These are phyloP conservation scores for Neolamprologus sp. DNA, from an alignment of 2,113 vertebrate species.

Conservation along the genomic window DNA sequence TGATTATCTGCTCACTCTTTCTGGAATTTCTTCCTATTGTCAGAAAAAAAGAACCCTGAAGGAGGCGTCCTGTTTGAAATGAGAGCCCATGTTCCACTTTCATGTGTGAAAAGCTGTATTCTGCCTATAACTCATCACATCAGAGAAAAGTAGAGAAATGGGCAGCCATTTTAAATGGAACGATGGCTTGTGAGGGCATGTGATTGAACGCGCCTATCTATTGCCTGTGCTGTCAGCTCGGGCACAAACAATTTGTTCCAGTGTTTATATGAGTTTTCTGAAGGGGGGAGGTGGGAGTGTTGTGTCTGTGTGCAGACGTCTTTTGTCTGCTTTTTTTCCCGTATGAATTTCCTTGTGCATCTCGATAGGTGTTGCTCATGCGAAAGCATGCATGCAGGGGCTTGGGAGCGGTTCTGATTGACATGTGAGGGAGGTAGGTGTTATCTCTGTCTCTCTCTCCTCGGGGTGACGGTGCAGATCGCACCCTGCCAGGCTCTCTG, in stretches of 20 bases:
- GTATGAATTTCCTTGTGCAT: not conserved
- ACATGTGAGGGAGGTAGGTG: slow-evolving; percentile 4
- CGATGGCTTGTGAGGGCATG: slow-evolving; percentile 5
- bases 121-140: slow-evolving; percentile 25
- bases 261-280: slow-evolving; percentile 18
- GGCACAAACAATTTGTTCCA: slow-evolving; percentile 18
- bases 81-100: slow-evolving; percentile 29
- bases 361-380: slow-evolving; percentile 7
- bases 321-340: not conserved
- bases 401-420: slow-evolving; percentile 27
- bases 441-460: slow-evolving; percentile 26
- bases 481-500: slow-evolving; percentile 47
- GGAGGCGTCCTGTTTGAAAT: slow-evolving; percentile 1
- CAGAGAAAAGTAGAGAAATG: not conserved
- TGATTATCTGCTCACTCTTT: slow-evolving; percentile 7
- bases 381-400: not conserved
- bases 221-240: slow-evolving; percentile 14
- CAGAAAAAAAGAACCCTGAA: not conserved
- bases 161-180: slow-evolving; percentile 44
- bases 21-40: slow-evolving; percentile 22
- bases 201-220: slow-evolving; percentile 3
- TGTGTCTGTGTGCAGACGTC: not conserved
- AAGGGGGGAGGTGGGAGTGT: not conserved
- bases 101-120: slow-evolving; percentile 9
- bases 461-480: slow-evolving; percentile 43